phyloP scores from a whole-genome alignment of 2,888 invertebrate genomes.

The Xanthorhoe designata region DNA sequence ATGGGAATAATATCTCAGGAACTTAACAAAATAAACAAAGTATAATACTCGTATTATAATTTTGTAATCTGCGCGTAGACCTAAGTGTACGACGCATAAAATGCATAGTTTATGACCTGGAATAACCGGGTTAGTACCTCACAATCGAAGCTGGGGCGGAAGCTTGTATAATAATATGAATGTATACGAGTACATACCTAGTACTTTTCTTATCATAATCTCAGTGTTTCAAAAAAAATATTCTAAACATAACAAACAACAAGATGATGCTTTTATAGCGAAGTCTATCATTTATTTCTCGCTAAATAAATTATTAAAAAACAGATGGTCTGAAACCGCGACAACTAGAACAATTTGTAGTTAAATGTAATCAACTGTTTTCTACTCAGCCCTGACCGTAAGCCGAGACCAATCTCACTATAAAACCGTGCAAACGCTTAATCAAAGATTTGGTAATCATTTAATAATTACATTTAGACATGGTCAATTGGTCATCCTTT shows the following conservation, averaged over 20 bases:
- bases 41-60: neutral
- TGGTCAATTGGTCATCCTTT: constrained; percentile 29
- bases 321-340: neutral
- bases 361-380: constrained; percentile 44
- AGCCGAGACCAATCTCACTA: constrained; percentile 53
- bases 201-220: too few species aligned
- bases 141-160: too few species aligned
- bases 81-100: too few species aligned
- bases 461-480: constrained; percentile 38
- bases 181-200: too few species aligned
- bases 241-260: too few species aligned
- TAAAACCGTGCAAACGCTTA: constrained; percentile 48
- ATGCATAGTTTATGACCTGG: too few species aligned
- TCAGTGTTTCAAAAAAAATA: too few species aligned
- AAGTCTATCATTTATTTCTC: too few species aligned
- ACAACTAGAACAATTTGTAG: neutral
- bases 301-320: too few species aligned
- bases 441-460: constrained; percentile 42
- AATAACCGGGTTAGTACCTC: too few species aligned
- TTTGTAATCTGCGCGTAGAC: too few species aligned
- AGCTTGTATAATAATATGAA: too few species aligned
- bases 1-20: neutral
- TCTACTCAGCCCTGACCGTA: constrained; percentile 58
- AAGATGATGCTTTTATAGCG: neutral
- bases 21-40: neutral